Conservation (phyloP, 1,140 invertebrate genomes). For the Nylanderia fulva region DNA sequence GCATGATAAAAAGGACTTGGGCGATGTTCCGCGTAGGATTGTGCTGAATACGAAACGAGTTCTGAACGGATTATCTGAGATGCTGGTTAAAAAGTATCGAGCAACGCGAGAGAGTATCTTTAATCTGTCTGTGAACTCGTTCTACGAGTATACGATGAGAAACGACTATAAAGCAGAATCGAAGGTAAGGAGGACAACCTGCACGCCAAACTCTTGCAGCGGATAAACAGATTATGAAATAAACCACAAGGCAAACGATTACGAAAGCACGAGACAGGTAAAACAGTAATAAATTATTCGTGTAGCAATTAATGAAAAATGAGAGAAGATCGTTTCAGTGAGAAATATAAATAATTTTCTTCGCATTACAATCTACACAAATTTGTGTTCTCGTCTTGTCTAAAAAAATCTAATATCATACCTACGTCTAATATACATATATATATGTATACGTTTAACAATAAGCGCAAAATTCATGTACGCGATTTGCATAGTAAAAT, state of each 20-base stretch:
- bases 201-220: slow-evolving; percentile 27
- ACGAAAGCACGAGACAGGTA: slow-evolving; percentile 27
- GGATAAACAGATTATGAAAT: slow-evolving; percentile 48
- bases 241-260: slow-evolving; percentile 19
- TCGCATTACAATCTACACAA: background rate
- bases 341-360: background rate
- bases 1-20: slow-evolving; percentile 57
- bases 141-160: slow-evolving; percentile 24
- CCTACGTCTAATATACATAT: too few species aligned
- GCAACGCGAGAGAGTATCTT: slow-evolving; percentile 42
- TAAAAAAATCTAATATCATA: background rate
- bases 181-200: slow-evolving; percentile 5
- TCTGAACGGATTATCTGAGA: slow-evolving; percentile 52
- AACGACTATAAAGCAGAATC: background rate
- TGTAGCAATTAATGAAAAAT: slow-evolving; percentile 25
- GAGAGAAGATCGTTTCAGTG: background rate
- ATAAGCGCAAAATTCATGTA: too few species aligned
- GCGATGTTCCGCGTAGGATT: slow-evolving; percentile 42
- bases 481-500: background rate
- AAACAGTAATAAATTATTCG: slow-evolving; percentile 2
- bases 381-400: background rate
- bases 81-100: slow-evolving; percentile 28
- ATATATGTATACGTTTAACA: too few species aligned
- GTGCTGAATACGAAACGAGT: slow-evolving; percentile 63
- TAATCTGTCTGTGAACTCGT: slow-evolving; percentile 50